phyloP scores from a whole-genome alignment of 2,888 invertebrate genomes.

The Philhelius pedissequus region DNA sequence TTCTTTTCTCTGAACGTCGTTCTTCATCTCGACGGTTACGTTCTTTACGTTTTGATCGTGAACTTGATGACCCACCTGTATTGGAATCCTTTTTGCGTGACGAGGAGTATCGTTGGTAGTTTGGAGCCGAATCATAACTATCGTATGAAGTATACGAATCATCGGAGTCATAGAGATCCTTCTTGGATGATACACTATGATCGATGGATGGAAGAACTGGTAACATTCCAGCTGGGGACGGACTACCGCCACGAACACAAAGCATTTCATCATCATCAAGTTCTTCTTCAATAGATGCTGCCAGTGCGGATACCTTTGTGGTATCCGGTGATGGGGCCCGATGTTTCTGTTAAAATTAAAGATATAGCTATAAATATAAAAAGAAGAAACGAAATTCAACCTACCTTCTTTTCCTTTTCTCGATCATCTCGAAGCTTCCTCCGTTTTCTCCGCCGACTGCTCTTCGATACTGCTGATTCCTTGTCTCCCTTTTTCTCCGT shows the following conservation, averaged over 20 bases:
- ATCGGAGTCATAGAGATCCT: slow-evolving; percentile 80
- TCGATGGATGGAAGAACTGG: slow-evolving; percentile 71
- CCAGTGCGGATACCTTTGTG: slow-evolving; percentile 71
- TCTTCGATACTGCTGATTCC: slow-evolving; percentile 60
- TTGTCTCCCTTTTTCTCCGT: slow-evolving; percentile 80
- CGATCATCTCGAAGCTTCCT: slow-evolving; percentile 75
- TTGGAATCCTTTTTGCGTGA: slow-evolving; percentile 78
- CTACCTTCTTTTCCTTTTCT: slow-evolving; percentile 73
- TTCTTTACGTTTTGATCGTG: slow-evolving; percentile 76
- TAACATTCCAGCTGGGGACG: slow-evolving; percentile 76
- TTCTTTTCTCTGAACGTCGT: slow-evolving; percentile 68
- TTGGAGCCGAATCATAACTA: slow-evolving; percentile 80
- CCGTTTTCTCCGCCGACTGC: slow-evolving; percentile 76
- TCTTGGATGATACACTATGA: slow-evolving; percentile 69
- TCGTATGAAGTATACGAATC: slow-evolving; percentile 81
- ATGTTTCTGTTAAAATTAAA: slow-evolving; percentile 53
- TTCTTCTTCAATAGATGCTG: slow-evolving; percentile 79
- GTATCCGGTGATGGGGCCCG: slow-evolving; percentile 71
- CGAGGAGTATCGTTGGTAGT: slow-evolving; percentile 77
- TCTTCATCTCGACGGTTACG: slow-evolving; percentile 70
- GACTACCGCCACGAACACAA: slow-evolving; percentile 88
- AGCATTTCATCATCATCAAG: slow-evolving; percentile 90
- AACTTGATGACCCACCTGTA: slow-evolving; percentile 78
- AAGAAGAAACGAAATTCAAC: background rate
- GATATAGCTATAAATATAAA: background rate